Base-by-base conservation (phyloP, 2,888 invertebrate species). In the Colletes collaris region DNA sequence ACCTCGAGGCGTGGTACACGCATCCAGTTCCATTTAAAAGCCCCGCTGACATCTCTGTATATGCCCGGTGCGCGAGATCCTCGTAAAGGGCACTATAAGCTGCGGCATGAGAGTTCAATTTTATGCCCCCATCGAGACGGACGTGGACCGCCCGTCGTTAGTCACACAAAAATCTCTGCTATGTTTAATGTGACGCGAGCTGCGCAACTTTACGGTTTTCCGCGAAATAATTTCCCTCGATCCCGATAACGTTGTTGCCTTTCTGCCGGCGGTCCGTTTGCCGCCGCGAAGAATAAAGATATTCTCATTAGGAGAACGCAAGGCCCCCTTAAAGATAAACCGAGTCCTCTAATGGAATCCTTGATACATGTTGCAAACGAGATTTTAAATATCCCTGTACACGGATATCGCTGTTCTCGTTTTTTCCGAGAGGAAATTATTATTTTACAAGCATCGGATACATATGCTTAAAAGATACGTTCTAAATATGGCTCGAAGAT, bases 21-120 rank as follows among this genome's bases (percentile, higher is more conserved):
- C 72, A 77, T 66, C 75, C 71, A 73, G 66, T 76, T 70, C 70
- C 76, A 63, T 78, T 81, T 53, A 60, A 83, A 76, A 80, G 71
- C 50, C 73, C 81, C 72, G 79, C 81, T 86, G 85, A 87, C 85
- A 76, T 87, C 86, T 86, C 85, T 87, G 83, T 87, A 85, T 78
- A 74, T 59, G 70, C 76, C 49, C 56, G 58, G 67, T 67, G 59
- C 74, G 69, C 56, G 63, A 81, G 76, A 79, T 79, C 77, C 66
- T 86, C 86, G 75, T 83, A 85, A 86, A 86, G 87, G 83, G 67
- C 62, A 56, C 65, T 66, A 73, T 58, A 76, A 76, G 74, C 68
- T 58, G 84, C 79, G 76, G 46, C 55, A 76, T 40, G 80, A 83
- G 79, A 83, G 76, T 69, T 83, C 75, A 70, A 85, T 80, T 86